Evolutionary conservation across 1,140 invertebrate species (phyloP).

Genomic region (Apis dorsata): DNA sequence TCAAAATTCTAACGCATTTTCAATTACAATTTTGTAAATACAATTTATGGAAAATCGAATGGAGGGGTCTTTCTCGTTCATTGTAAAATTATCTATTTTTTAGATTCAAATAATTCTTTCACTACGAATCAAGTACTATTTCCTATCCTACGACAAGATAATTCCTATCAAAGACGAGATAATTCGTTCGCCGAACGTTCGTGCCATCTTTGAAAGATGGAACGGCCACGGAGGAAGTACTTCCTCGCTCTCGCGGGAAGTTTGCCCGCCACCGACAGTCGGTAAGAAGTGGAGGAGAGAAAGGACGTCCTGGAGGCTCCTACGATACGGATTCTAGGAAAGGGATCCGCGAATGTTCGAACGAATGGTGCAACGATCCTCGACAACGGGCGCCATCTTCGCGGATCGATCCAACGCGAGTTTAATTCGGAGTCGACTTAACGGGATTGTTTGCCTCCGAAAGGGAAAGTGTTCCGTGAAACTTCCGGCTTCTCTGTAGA

Average conservation of each 20-base stretch:
- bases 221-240: conserved; percentile 7
- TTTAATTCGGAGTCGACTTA: conserved; percentile 4
- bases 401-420: conserved; percentile 35
- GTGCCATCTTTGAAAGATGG: conserved; percentile 53
- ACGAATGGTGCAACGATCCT: not conserved
- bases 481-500: conserved; percentile 36
- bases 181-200: not conserved
- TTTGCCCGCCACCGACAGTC: conserved; percentile 49
- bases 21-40: no score
- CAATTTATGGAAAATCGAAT: no score
- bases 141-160: no score
- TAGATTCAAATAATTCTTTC: no score
- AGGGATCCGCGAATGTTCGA: conserved; percentile 29
- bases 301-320: conserved; percentile 46
- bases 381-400: conserved; percentile 42
- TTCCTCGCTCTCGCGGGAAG: conserved; percentile 18
- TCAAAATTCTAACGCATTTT: no score
- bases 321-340: conserved; percentile 50
- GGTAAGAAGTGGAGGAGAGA: conserved; percentile 48
- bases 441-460: conserved; percentile 6
- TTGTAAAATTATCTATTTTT: no score
- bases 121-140: no score
- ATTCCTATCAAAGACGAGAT: not conserved
- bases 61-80: no score
- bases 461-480: conserved; percentile 46